A percentile compares a stretch with the other conserved stretches of the same genome.
phyloP scores from a whole-genome alignment of 2,888 invertebrate genomes.

The Zhuqinia jingwanae region DNA sequence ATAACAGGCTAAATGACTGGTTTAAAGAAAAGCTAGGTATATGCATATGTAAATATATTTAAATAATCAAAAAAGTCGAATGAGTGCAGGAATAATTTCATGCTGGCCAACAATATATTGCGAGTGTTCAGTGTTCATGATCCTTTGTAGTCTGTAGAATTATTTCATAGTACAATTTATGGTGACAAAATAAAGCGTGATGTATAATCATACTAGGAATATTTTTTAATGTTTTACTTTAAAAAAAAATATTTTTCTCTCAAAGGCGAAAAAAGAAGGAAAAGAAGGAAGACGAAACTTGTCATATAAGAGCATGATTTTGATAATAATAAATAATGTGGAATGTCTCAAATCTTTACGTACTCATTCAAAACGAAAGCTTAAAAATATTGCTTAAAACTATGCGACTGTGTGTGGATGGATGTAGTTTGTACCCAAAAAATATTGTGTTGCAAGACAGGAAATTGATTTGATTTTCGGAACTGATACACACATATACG shows the following conservation, averaged over 20 bases:
- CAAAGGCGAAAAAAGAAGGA: too few relatives aligned
- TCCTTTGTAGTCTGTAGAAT: conserved; percentile 44
- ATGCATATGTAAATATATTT: background rate
- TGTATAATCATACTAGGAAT: conserved; percentile 3
- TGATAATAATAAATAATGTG: background rate
- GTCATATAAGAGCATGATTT: background rate
- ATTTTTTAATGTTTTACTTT: background rate
- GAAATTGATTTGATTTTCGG: conserved; percentile 50
- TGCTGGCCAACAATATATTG: conserved; percentile 44
- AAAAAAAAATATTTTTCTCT: too few relatives aligned
- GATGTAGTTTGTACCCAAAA: background rate
- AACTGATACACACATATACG: conserved; percentile 43
- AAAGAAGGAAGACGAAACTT: too few relatives aligned
- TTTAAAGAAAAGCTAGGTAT: background rate
- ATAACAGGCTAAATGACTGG: conserved; percentile 15
- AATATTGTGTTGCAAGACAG: conserved; percentile 58
- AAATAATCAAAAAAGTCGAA: conserved; percentile 18
- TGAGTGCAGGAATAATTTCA: conserved; percentile 6
- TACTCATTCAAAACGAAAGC: too few relatives aligned
- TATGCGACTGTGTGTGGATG: background rate
- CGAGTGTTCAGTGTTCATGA: conserved; percentile 67
- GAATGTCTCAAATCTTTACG: too few relatives aligned
- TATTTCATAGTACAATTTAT: conserved; percentile 49
- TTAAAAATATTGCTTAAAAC: too few relatives aligned
- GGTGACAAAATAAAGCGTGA: conserved; percentile 47